Base-by-base conservation (phyloP, 2,888 invertebrate genomes). In the Lasioglossum leucozonium region DNA sequence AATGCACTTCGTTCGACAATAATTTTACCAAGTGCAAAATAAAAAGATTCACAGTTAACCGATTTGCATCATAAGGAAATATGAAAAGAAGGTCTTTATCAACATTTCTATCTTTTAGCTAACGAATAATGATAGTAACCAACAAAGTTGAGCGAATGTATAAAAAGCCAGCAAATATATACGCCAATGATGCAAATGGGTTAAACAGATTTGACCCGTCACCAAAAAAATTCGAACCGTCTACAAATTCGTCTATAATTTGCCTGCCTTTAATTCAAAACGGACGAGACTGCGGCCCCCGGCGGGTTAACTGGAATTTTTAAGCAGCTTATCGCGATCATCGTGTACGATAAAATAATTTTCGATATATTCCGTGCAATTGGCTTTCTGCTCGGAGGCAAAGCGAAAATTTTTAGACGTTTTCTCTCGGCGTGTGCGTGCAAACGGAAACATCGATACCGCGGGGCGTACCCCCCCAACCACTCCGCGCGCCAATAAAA, bases 401-500 rank as follows among this genome's bases (percentile, higher is more conserved):
- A 30, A 18, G 6, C 30, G 30, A n/a, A 30, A 16, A 16, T 62
- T 62, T 62, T 62, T 62, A 2, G 2, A 30, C 16, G 8, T 30
- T 62, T 62, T 30, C 11, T 30, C 11, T 18, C 62, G 30, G 16
- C n/a, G 55, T 62, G 80, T 58, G 73, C 16, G 69, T 74, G 72
- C 44, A 22, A 51, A 62, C 58, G 69, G 58, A 47, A 67, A 34
- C 72, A 44, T 81, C 55, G 73, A 55, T 74, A 74, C 71, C 67
- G 4, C 16, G 72, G 26, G 22, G 30, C 11, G 30, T 26, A 26
- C 22, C 67, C 37, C 18, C 22, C 8, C 18, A n/a, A n/a, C 37
- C 34, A n/a, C 37, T 13, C 18, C 44, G 22, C 22, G 18, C 26
- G 42, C 13, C 82, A 62, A 82, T 81, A 75, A 72, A 81, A 81